Evolutionary conservation across 2,888 invertebrate genomes (phyloP).

Genomic region (Asteroscopus sphinx): DNA sequence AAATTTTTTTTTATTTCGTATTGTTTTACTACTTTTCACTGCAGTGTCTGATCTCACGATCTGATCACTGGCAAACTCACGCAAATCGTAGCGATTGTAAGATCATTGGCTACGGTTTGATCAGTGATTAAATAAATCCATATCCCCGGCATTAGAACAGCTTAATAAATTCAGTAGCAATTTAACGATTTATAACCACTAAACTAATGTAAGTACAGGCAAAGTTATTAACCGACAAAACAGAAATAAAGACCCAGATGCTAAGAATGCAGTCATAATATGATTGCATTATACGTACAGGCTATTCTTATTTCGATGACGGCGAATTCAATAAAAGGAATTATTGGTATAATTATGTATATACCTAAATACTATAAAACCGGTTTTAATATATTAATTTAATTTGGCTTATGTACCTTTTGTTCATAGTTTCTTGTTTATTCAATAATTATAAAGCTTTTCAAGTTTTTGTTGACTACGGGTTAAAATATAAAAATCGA

Average conservation of each 20-base stretch:
- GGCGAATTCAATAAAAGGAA: slow-evolving; percentile 23
- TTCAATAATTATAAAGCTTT: background rate
- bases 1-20: no score
- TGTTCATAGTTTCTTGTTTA: background rate
- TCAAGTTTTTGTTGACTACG: no score
- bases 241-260: slow-evolving; percentile 48
- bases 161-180: slow-evolving; percentile 52
- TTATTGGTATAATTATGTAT: slow-evolving; percentile 2
- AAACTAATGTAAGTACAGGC: slow-evolving; percentile 29
- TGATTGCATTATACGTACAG: slow-evolving; percentile 22
- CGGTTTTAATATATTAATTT: slow-evolving; percentile 1
- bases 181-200: slow-evolving; percentile 50
- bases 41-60: no score
- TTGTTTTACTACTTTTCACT: no score
- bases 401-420: slow-evolving; percentile 1
- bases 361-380: slow-evolving; percentile 4
- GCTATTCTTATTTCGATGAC: no score
- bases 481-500: no score
- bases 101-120: slow-evolving; percentile 18
- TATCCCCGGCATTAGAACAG: slow-evolving; percentile 32
- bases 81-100: slow-evolving; percentile 13
- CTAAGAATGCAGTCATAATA: slow-evolving; percentile 40
- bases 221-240: slow-evolving; percentile 36
- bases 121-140: slow-evolving; percentile 48
- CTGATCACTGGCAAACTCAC: background rate